phyloP scores from a whole-genome alignment of 2,113 vertebrate genomes.

The Sprattus sprattus region DNA sequence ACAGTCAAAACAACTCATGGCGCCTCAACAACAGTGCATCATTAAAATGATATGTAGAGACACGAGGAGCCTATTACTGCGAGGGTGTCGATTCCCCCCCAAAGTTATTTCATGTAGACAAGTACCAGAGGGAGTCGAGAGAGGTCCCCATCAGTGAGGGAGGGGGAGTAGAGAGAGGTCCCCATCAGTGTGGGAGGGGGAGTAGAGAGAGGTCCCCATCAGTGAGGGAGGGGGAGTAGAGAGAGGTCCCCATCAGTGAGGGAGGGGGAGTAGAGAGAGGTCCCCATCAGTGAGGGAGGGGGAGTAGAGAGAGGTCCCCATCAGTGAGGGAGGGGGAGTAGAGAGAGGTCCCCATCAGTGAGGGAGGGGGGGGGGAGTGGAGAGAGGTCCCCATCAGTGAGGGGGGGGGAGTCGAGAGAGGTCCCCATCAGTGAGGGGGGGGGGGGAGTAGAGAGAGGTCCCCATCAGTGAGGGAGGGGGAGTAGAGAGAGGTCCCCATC shows the following conservation, averaged over 20 bases:
- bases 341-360: neutral
- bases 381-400: neutral
- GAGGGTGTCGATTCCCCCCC: neutral
- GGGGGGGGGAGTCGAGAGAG: neutral
- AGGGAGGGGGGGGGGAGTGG: neutral
- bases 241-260: neutral
- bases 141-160: neutral
- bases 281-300: neutral
- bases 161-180: neutral
- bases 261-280: neutral
- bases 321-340: neutral
- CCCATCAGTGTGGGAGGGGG: neutral
- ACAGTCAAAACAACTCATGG: slow-evolving; percentile 3
- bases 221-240: neutral
- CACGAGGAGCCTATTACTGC: neutral
- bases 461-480: neutral
- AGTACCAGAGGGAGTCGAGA: neutral
- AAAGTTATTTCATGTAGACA: neutral
- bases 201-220: neutral
- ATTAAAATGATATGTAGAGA: slow-evolving; percentile 4
- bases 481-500: neutral
- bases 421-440: neutral
- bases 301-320: neutral
- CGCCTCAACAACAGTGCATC: neutral
- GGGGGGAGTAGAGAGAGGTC: neutral